Evolutionary conservation across 2,888 invertebrate genomes (phyloP).

Genomic region (Drosophila cognata): DNA sequence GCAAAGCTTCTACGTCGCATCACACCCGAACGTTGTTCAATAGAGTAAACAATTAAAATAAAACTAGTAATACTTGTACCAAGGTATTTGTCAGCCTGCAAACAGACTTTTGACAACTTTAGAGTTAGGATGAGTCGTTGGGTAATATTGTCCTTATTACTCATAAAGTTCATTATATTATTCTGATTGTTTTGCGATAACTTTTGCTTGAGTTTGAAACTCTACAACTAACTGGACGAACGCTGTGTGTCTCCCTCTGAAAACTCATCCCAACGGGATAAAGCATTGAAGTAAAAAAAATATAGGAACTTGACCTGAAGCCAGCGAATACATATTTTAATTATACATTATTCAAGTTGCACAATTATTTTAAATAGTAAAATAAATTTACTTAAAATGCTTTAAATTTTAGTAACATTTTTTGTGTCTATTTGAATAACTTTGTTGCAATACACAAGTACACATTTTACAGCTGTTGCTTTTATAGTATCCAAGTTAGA

Average conservation of each 20-base stretch:
- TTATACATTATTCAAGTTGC: not conserved
- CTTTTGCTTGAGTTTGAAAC: not conserved
- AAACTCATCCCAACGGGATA: not conserved
- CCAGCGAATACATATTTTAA: not conserved
- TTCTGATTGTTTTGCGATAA: not conserved
- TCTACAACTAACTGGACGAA: not conserved
- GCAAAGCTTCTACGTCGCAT: not conserved
- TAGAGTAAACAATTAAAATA: slow-evolving; percentile 38
- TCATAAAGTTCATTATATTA: not conserved
- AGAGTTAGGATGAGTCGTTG: not conserved
- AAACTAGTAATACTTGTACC: not conserved
- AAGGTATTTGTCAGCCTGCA: not conserved
- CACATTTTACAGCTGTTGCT: not conserved
- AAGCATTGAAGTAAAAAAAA: not conserved
- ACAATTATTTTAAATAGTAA: not conserved
- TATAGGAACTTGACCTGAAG: not conserved
- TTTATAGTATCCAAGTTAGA: not conserved
- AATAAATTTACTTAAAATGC: not conserved
- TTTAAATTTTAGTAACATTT: not conserved
- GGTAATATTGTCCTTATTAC: not conserved
- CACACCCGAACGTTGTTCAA: slow-evolving; percentile 14
- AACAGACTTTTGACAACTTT: not conserved
- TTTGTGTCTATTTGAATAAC: not conserved
- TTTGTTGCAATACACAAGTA: not conserved
- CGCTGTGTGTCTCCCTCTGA: not conserved